Base-by-base conservation (phyloP, 2,888 invertebrate species). In the Cosmopolites sordidus region DNA sequence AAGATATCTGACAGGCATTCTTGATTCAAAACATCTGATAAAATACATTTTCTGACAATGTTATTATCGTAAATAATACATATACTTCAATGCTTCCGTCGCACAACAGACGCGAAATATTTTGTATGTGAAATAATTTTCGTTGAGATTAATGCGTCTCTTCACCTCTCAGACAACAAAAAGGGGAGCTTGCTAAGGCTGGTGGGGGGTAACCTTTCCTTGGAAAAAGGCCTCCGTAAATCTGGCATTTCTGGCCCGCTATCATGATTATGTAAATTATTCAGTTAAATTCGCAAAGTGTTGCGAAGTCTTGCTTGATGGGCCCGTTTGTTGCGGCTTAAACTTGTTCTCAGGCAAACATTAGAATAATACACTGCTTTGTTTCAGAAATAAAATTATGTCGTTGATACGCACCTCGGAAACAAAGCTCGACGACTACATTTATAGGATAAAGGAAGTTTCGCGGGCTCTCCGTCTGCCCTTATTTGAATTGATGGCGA, bases 181-280 rank as follows among this genome's bases (percentile, higher is more conserved):
- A 44, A 22, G 22, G 22, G 22, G 22, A 22, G 22, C 4, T 3
- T 8, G 3, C 4, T 22, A 5, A 22, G 8, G 22, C 3, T 8
- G 3, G 22, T 3, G 3, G 22, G 8, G 22, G 22, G 22, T 3
- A 5, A 22, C 3, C 22, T 8, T 22, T 22, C 8, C 22, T 22
- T 22, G 49, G 47, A 43, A 42, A 47, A 52, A 38, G 39, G 38
- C 41, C 15, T 12, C 18, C 41, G 40, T 47, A 49, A 48, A 48
- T 48, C 44, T 45, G 30, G 45, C 16, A 12, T 16, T 41, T 15
- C 33, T 16, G 27, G 44, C 42, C 43, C 41, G 44, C 18, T 49
- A 49, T 50, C 46, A 39, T 43, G 50, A 54, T 51, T 55, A 55
- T 51, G 55, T 51, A 55, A 55, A 55, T 55, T 55, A 55, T 51